A percentile compares a stretch with the other conserved stretches of the same genome.
phyloP scores from a whole-genome alignment of 1,140 invertebrate genomes.

The Ceratitis capitata region DNA sequence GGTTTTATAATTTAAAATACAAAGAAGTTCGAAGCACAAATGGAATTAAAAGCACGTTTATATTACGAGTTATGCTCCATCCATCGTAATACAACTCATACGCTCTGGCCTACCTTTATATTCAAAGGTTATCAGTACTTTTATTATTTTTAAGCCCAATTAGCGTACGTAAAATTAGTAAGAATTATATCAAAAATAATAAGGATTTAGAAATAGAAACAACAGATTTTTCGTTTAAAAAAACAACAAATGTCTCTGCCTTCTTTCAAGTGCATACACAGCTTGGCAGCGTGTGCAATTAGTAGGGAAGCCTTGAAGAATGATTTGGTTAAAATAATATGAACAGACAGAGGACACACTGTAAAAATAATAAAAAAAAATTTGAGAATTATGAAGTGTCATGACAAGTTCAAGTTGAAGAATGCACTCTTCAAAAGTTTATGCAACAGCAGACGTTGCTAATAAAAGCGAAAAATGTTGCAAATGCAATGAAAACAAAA shows the following conservation, averaged over 20 bases:
- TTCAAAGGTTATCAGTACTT: not conserved
- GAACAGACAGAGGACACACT: not conserved
- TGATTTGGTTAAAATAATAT: no score
- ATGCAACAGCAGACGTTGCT: not conserved
- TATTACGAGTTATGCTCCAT: no score
- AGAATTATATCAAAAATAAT: no score
- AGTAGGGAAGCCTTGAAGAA: not conserved
- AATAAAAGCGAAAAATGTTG: constrained; percentile 11
- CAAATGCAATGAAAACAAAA: not conserved
- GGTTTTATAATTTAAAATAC: no score
- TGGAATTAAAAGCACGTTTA: no score
- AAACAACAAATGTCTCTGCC: not conserved
- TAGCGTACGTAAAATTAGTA: no score
- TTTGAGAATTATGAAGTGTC: constrained; percentile 11
- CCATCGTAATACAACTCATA: not conserved
- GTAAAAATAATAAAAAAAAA: not conserved
- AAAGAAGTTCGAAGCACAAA: no score
- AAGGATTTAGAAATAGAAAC: no score
- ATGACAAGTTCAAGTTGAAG: constrained; percentile 33
- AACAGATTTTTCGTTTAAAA: not conserved
- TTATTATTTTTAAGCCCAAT: no score
- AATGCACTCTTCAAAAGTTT: not conserved
- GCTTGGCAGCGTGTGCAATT: not conserved
- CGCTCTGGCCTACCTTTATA: not conserved
- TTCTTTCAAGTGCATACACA: not conserved